Base-by-base conservation (phyloP, 2,888 invertebrate species). In the Muscina levida region DNA sequence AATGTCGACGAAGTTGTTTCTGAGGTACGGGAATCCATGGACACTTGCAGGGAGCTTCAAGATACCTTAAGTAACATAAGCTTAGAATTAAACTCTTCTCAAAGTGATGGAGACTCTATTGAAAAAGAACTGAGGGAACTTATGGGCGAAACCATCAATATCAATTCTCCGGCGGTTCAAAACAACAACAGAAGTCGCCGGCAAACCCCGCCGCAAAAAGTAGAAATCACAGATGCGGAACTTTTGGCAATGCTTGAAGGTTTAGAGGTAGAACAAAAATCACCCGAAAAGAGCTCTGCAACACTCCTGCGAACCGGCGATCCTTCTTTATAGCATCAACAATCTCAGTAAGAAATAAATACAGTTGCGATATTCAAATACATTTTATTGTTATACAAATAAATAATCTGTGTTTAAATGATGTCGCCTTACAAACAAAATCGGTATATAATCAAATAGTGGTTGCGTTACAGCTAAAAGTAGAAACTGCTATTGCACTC, bases 1-100 rank as follows among this genome's bases (percentile, higher is more conserved):
- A 91, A 92, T 2, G 95, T 95, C 0, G 92, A 93, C 84, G 93
- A 95, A 83, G 93, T 95, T 0, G 93, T 96, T 92, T 92, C 94
- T 53, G 93, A 95, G 84, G 91, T 96, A 66, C 93, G 93, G 85
- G 95, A 96, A 85, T 94, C 95, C 86, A 82, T 89, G 65, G 87
- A 88, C 24, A 86, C 83, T 62, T 91, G 93, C 57, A 91, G 91
- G 62, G 94, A 94, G 82, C 91, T 94, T 53, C 92, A 93, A 85
- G 87, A 91, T 48, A 88, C 91, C 8, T 86, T 94, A 59, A 84
- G 87, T 0, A 88, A 82, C 76, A 90, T 92, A 0, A 91, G 91
- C 15, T 85, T 92, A 0, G 91, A 92, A 0, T 71, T 67, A 11
- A 65, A 74, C n/a, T 15, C n/a, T 3, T 72, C 65, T 1, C 46